Conservation (phyloP, 2,797 vertebrate genomes). For the Sarcophilus harrisii region DNA sequence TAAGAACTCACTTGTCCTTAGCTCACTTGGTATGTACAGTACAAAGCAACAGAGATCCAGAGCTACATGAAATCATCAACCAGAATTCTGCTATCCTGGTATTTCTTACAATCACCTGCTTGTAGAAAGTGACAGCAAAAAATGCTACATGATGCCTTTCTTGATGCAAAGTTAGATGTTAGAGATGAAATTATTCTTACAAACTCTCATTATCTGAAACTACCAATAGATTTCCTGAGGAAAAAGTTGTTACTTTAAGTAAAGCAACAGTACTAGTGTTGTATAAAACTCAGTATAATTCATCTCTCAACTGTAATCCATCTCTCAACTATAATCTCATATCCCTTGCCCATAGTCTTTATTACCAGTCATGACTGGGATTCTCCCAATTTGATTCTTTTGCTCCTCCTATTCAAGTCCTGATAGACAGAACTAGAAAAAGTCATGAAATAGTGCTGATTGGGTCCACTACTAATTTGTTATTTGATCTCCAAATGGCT, state of each 20-base stretch:
- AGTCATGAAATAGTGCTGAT: background rate
- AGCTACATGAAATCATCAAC: background rate
- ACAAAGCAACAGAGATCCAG: background rate
- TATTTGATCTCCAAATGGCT: background rate
- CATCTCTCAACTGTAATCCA: background rate
- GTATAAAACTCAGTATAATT: background rate
- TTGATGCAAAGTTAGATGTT: background rate
- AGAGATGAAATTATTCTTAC: background rate
- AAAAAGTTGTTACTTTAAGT: background rate
- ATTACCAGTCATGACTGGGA: background rate
- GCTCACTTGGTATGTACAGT: background rate
- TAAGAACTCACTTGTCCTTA: background rate
- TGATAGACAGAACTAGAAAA: background rate
- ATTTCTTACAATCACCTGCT: background rate
- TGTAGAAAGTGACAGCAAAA: background rate
- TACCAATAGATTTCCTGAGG: background rate
- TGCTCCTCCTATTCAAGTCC: background rate
- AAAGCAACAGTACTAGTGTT: background rate
- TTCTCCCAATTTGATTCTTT: background rate
- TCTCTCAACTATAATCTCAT: background rate
- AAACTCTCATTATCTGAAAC: background rate
- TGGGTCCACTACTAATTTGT: background rate
- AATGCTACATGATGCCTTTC: slow-evolving; percentile 2
- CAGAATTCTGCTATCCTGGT: background rate
- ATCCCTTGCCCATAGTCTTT: background rate